Percentiles rank a stretch among this genome's conserved stretches.
These are phyloP conservation scores for Dendrolimus kikuchii DNA, from an alignment of 1,140 invertebrate species.

Conservation along the genomic window DNA sequence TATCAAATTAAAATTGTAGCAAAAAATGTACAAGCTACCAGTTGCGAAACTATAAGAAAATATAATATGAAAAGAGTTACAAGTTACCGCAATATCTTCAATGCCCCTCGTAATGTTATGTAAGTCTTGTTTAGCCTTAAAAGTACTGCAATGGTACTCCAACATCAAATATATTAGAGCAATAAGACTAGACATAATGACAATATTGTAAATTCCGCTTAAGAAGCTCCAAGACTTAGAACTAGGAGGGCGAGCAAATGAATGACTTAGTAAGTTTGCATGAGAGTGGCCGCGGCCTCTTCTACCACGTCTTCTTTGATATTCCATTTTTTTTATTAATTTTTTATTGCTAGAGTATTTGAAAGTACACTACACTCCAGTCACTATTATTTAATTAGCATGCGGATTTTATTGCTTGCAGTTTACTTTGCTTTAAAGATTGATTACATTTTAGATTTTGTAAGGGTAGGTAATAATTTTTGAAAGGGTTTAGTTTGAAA, in stretches of 20 bases:
- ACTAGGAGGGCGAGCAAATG: neutral
- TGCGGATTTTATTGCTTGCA: too few species aligned
- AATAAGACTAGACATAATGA: conserved; percentile 36
- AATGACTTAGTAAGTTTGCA: neutral
- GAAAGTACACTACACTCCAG: too few species aligned
- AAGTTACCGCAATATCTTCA: conserved; percentile 38
- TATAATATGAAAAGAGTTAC: conserved; percentile 7
- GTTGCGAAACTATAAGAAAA: neutral
- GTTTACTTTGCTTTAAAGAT: too few species aligned
- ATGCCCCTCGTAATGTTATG: conserved; percentile 33
- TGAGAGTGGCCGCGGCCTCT: conserved; percentile 22
- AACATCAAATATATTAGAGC: conserved; percentile 37
- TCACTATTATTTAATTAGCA: too few species aligned
- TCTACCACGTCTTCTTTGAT: conserved; percentile 26
- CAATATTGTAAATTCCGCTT: conserved; percentile 24
- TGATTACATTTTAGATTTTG: too few species aligned
- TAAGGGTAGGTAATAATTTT: too few species aligned
- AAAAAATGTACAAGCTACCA: conserved; percentile 4
- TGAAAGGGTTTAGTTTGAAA: too few species aligned
- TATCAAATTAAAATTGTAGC: neutral
- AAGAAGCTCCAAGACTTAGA: conserved; percentile 22
- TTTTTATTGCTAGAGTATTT: neutral
- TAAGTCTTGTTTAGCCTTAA: conserved; percentile 30
- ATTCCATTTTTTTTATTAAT: conserved; percentile 34
- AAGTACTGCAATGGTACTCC: conserved; percentile 40